A percentile compares a stretch with the other conserved stretches of the same genome.
phyloP scores from a whole-genome alignment of 2,113 vertebrate species.

The Cottus gobio region DNA sequence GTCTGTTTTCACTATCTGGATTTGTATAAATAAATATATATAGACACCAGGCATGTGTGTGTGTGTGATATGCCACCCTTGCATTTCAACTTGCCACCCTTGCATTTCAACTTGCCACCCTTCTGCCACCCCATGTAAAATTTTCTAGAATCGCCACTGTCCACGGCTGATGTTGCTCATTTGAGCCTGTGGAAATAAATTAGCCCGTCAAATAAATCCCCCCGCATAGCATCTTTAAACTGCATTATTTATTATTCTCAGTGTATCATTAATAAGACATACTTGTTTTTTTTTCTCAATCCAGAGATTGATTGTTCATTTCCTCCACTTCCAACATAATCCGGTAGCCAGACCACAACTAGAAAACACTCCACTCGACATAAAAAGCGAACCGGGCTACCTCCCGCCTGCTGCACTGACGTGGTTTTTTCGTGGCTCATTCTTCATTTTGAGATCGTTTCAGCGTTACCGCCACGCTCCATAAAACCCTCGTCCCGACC shows the following conservation, averaged over 20 bases:
- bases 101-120: no score
- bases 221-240: constrained; percentile 9
- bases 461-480: constrained; percentile 28
- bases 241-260: constrained; percentile 61
- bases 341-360: constrained; percentile 62
- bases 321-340: constrained; percentile 43
- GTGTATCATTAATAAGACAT: constrained; percentile 32
- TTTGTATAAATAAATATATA: no score
- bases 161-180: constrained; percentile 32
- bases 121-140: no score
- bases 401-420: constrained; percentile 52
- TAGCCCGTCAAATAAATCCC: constrained; percentile 27
- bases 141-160: no score
- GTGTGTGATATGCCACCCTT: no score
- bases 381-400: constrained; percentile 54
- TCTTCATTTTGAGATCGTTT: constrained; percentile 45
- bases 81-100: no score
- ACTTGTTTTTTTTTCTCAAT: constrained; percentile 1
- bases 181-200: constrained; percentile 27
- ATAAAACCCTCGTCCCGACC: constrained; percentile 39
- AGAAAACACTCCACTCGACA: constrained; percentile 40
- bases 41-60: no score
- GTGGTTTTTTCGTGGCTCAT: constrained; percentile 57
- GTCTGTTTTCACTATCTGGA: no score
- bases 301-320: constrained; percentile 41